Conservation (phyloP, 2,113 vertebrate species). For the Lophura nycthemera region DNA sequence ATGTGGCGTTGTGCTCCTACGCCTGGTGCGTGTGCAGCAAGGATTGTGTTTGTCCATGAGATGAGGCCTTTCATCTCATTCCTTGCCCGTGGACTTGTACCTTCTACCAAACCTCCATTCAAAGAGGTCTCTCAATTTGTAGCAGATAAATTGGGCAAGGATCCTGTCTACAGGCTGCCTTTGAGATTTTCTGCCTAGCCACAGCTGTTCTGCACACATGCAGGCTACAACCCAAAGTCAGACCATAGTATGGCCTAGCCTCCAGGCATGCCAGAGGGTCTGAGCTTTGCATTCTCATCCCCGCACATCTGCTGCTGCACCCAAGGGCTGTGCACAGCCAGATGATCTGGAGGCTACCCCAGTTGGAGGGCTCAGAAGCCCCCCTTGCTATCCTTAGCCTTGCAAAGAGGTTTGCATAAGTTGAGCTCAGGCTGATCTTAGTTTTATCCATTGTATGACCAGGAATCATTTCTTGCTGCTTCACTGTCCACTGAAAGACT, state of each 20-base stretch:
- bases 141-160: not conserved
- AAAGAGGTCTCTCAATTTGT: not conserved
- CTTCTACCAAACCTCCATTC: not conserved
- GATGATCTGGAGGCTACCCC: not conserved
- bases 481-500: rapidly evolving
- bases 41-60: no score
- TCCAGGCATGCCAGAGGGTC: not conserved
- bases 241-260: rapidly evolving
- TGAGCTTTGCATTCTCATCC: not conserved
- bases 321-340: rapidly evolving
- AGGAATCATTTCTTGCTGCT: not conserved
- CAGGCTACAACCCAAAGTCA: not conserved
- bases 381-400: not conserved
- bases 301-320: not conserved
- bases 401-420: rapidly evolving
- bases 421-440: not conserved
- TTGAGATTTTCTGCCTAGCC: not conserved
- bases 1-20: not conserved
- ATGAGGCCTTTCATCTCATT: not conserved
- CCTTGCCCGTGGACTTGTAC: not conserved
- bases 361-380: not conserved
- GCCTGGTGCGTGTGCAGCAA: not conserved
- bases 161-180: not conserved
- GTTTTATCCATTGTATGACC: not conserved
- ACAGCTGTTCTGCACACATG: rapidly evolving